Conservation (phyloP, 1,140 invertebrate genomes). For the Coenobita brevimanus region DNA sequence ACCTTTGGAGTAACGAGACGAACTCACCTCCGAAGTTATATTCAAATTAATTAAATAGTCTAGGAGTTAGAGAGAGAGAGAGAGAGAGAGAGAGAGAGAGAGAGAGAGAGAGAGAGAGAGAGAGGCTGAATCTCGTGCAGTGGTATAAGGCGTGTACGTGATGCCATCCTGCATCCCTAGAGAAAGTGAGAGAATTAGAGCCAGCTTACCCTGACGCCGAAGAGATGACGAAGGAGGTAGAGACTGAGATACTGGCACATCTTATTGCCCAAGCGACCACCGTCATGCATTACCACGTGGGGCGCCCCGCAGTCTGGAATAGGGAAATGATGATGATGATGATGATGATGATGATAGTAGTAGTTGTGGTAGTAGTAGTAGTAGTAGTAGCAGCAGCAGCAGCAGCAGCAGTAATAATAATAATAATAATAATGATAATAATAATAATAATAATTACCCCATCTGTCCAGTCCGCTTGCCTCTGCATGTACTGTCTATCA, state of each 20-base stretch:
- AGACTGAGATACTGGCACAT: slow-evolving; percentile 50
- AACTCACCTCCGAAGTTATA: not conserved
- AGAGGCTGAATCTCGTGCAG: no score
- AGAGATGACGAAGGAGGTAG: slow-evolving; percentile 48
- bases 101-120: slow-evolving; percentile 1
- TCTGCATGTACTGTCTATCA: no score
- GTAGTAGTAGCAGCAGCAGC: no score
- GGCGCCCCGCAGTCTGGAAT: slow-evolving; percentile 27
- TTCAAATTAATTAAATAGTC: not conserved
- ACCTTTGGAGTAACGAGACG: no score
- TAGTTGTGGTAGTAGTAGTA: no score
- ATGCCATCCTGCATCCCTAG: no score
- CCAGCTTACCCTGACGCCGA: slow-evolving; percentile 35
- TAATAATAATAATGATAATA: no score
- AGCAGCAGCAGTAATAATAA: no score
- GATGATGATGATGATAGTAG: no score
- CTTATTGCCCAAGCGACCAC: slow-evolving; percentile 46
- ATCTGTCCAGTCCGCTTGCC: no score
- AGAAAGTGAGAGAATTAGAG: not conserved
- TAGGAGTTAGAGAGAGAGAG: no score
- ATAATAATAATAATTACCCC: no score
- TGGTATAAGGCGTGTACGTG: not conserved
- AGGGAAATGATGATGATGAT: not conserved
- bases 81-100: not conserved
- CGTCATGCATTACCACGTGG: slow-evolving; percentile 30